Evolutionary conservation across 2,888 invertebrate species (phyloP), one percentile per base, ranked within the genome.

Genomic region (Frankliniella intonsa): DNA sequence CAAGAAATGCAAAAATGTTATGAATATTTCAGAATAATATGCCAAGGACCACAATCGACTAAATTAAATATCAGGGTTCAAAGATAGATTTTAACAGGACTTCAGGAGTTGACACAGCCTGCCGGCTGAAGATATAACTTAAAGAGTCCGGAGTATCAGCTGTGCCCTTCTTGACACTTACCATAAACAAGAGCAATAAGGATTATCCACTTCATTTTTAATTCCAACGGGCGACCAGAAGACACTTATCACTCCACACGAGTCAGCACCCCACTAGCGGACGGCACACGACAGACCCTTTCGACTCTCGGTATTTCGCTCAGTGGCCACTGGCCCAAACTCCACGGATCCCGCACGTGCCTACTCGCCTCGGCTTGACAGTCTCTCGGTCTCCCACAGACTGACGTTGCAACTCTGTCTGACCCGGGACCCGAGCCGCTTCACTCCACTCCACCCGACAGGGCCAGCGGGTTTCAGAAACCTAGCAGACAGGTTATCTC

Each of bases 391-490:
- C 69, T 25, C 69, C 25, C 69, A 11, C 69, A 25, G 69, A 69
- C 69, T 69, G 69, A 76, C 69, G 69, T 76, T 76, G 69, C 69
- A 76, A 76, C 69, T 76, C 69, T 69, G 17, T 22, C 69, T 10
- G 25, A 9, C n/a, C 22, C 10, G 12, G 22, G 22, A 9, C n/a
- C 55, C 55, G 5, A 55, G 14, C 17, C 55, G 25, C 69, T 25
- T 1, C 9, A 12, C 25, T 22, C 69, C 22, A 5, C n/a, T 10
- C 11, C 22, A 25, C 69, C 25, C 25, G 25, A 25, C 69, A 55
- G 38, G 38, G 38, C 38, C 38, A 38, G 38, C 38, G 38, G 38
- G 38, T 38, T 38, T 38, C 38, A 38, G 38, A 38, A 38, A 38
- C 62, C 3, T 12, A 55, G 14, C 55, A 17, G 62, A 62, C 62